These are phyloP conservation scores for Psittacara wagleri DNA, from an alignment of 2,113 vertebrate species.

Conservation along the genomic window DNA sequence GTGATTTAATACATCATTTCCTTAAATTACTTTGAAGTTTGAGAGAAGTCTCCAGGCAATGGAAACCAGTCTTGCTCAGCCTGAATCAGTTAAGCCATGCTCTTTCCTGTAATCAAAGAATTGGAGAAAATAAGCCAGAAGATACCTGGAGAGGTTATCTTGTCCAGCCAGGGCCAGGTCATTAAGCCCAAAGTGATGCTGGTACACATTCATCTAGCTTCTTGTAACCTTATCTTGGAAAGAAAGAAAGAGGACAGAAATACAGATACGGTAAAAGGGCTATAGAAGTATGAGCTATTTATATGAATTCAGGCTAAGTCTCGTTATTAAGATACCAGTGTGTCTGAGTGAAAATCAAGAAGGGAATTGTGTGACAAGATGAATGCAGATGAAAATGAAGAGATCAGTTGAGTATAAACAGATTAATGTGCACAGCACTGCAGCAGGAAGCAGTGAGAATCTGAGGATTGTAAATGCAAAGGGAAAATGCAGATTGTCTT, in stretches of 20 bases:
- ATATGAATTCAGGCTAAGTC: not conserved
- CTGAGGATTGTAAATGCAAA: not conserved
- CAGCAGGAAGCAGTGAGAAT: not conserved
- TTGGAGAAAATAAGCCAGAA: not conserved
- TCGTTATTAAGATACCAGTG: not conserved
- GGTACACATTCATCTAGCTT: not conserved
- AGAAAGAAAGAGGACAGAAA: not conserved
- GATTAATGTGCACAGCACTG: not conserved
- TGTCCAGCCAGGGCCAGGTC: not conserved
- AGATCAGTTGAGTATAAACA: not conserved
- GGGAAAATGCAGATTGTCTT: constrained; percentile 7
- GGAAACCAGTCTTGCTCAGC: not conserved
- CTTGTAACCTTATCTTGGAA: not conserved
- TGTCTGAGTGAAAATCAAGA: constrained; percentile 20
- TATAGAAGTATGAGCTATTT: not conserved
- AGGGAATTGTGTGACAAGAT: not conserved
- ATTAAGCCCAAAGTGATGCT: not conserved
- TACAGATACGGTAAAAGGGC: not conserved
- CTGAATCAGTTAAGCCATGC: not conserved
- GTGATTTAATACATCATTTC: not conserved
- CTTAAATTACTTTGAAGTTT: constrained; percentile 1
- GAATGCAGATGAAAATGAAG: not conserved
- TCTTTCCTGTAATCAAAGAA: constrained; percentile 22
- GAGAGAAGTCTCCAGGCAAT: not conserved
- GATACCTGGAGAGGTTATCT: not conserved